Conservation (phyloP, 23 tunicate species). For the Halocynthia roretzi region DNA sequence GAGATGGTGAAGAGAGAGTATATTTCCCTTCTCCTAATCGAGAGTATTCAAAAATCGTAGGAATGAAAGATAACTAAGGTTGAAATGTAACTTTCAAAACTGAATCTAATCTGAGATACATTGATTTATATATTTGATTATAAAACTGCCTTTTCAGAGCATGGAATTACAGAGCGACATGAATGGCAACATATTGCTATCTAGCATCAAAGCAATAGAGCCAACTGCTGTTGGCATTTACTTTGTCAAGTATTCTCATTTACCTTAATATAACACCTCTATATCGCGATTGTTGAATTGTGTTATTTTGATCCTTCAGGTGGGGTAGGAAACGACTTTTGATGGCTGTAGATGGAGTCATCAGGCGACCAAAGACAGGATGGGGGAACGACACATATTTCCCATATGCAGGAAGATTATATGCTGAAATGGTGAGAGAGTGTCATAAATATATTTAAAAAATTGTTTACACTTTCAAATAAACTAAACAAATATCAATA, state of each 20-base stretch:
- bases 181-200: slow-evolving; percentile 68
- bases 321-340: slow-evolving; percentile 85
- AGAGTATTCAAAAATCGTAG: no score
- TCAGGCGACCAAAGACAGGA: slow-evolving; percentile 75
- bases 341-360: slow-evolving; percentile 59
- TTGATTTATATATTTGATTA: background rate
- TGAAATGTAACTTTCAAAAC: no score
- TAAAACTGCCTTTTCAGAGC: slow-evolving; percentile 12
- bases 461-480: background rate
- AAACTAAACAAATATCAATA: background rate
- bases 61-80: no score
- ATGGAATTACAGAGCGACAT: slow-evolving; percentile 87
- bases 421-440: background rate
- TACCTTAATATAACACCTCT: background rate
- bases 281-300: background rate
- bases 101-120: no score
- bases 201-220: slow-evolving; percentile 45
- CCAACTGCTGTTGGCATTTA: slow-evolving; percentile 76
- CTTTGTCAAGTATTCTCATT: slow-evolving; percentile 27
- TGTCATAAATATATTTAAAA: background rate
- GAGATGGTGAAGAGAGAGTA: no score
- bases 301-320: background rate
- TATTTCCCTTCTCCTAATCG: no score
- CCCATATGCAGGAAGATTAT: slow-evolving; percentile 49
- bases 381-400: slow-evolving; percentile 81